Evolutionary conservation across 1,140 invertebrate genomes (phyloP).

Genomic region (Musca vetustissima): DNA sequence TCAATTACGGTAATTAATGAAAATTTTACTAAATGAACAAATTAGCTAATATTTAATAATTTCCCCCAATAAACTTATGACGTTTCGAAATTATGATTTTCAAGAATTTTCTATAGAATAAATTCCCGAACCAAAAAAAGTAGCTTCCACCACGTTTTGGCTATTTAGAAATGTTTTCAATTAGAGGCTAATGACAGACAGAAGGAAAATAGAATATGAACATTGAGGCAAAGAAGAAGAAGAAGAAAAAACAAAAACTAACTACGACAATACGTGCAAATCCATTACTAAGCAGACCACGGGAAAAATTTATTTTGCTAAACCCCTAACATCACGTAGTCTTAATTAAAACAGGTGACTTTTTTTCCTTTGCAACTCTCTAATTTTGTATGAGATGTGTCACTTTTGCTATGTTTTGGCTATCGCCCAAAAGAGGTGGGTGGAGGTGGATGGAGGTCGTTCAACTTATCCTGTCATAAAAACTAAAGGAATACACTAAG

Average conservation of each 20-base stretch:
- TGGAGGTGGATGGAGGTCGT: too few relatives aligned
- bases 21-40: too few relatives aligned
- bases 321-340: constrained; percentile 11
- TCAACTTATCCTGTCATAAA: too few relatives aligned
- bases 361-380: not conserved
- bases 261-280: constrained; percentile 12
- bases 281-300: not conserved
- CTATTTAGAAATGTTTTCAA: constrained; percentile 20
- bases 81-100: too few relatives aligned
- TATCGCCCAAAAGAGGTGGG: too few relatives aligned
- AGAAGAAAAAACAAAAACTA: not conserved
- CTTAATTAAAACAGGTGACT: constrained; percentile 21
- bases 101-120: too few relatives aligned
- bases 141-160: not conserved
- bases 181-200: constrained; percentile 14
- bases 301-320: not conserved
- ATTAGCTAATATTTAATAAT: too few relatives aligned
- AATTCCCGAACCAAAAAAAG: too few relatives aligned
- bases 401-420: not conserved
- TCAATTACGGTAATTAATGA: too few relatives aligned
- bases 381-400: not conserved
- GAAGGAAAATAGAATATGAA: not conserved
- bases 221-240: not conserved
- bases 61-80: too few relatives aligned
- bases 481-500: too few relatives aligned